Conservation (phyloP, 2,888 invertebrate species). For the Macaria notata region DNA sequence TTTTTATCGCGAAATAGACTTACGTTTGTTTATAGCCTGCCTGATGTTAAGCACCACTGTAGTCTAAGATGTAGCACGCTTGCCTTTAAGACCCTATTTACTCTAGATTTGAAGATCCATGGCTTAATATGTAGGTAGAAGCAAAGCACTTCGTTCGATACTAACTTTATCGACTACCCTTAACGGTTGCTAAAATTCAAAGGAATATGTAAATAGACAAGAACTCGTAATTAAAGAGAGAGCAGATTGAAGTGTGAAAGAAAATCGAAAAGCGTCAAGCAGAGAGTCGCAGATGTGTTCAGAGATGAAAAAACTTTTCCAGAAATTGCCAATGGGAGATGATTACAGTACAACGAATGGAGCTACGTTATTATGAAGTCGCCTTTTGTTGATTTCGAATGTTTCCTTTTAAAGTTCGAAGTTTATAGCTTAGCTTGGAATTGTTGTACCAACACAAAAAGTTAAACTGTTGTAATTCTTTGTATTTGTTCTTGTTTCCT, state of each 20-base stretch:
- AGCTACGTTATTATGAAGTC: constrained; percentile 76
- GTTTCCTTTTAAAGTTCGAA: constrained; percentile 66
- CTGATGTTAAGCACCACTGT: no score
- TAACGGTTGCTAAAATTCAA: no score
- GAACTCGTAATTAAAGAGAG: no score
- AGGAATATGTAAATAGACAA: no score
- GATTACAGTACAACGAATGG: constrained; percentile 78
- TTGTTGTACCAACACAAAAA: constrained; percentile 57
- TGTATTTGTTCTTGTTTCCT: constrained; percentile 38
- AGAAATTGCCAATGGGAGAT: constrained; percentile 72
- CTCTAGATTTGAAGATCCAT: no score
- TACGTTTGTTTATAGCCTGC: no score
- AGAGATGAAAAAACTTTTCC: constrained; percentile 80
- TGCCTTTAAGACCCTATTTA: no score
- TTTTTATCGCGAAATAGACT: no score
- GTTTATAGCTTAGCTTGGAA: constrained; percentile 58
- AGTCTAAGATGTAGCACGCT: no score
- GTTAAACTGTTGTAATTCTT: constrained; percentile 65
- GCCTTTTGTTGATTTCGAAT: constrained; percentile 67
- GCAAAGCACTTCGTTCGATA: no score
- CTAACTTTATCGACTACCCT: no score
- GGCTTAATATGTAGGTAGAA: no score
- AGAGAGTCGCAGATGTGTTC: constrained; percentile 74
- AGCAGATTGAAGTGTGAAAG: constrained; percentile 38
- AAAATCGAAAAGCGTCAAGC: constrained; percentile 61